Evolutionary conservation across 2,888 invertebrate genomes (phyloP), one percentile per base, ranked within the genome.

Genomic region (Patella depressa): DNA sequence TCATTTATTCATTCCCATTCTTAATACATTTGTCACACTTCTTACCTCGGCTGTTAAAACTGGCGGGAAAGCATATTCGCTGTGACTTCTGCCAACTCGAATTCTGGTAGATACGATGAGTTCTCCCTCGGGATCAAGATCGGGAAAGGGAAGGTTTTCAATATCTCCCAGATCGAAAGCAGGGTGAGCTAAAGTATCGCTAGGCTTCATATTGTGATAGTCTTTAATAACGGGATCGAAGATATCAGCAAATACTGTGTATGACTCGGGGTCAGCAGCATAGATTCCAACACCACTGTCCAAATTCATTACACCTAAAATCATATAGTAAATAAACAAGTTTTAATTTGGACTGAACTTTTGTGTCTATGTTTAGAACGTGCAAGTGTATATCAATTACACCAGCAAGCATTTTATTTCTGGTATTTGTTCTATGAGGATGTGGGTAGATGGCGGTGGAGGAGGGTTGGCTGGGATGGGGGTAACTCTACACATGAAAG

Each of bases 131-230:
- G 98, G 97, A 94, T 98, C 98, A 88, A 98, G 94, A 93, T 98
- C 97, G 91, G 86, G 85, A 14, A 88, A 80, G 19, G 80, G 80
- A 88, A 98, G 95, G 87, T 94, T 94, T 92, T 94, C 95, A 54
- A 96, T 95, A 93, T 98, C 89, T 89, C 98, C 98, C 93, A 97
- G 98, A 75, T 84, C 80, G 93, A 97, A 96, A 93, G 95, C 95
- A 83, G 96, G 93, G 57, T 83, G 81, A 12, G 81, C 75, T 65
- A 81, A 75, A 15, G 70, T 54, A 72, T 81, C 82, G 54, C 70
- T 78, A 15, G 75, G 57, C 45, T 76, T 78, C 45, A 88, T 80
- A 73, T 86, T 85, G 81, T 90, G 89, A 75, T 88, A 88, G 73
- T 89, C 89, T 76, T 89, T 97, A 92, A 89, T 85, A 74, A 89